A percentile compares a stretch with the other conserved stretches of the same genome.
phyloP scores from a whole-genome alignment of 1,140 invertebrate species.

The Trinorchestia longiramus region DNA sequence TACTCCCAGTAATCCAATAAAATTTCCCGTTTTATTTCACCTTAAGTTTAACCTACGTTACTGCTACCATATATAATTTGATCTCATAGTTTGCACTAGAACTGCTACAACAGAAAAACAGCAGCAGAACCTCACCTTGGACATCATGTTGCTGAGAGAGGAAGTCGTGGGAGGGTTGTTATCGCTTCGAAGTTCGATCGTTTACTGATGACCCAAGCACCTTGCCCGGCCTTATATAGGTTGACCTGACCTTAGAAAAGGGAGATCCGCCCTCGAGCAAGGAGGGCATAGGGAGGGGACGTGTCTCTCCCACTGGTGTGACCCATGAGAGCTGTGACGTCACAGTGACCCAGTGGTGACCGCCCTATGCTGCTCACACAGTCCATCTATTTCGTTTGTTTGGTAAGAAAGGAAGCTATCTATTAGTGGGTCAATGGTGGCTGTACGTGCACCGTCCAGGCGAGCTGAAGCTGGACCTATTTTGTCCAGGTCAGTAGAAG shows the following conservation, averaged over 20 bases:
- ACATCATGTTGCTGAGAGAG: neutral
- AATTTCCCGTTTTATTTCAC: too few species aligned
- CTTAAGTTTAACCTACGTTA: too few species aligned
- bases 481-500: neutral
- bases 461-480: neutral
- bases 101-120: too few species aligned
- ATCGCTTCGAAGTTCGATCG: neutral
- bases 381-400: neutral
- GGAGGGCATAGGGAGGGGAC: too few species aligned
- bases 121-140: neutral
- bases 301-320: neutral
- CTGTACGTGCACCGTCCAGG: neutral
- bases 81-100: too few species aligned
- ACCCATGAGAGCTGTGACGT: neutral
- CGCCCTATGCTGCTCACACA: neutral
- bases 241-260: neutral
- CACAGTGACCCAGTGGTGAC: neutral
- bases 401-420: neutral
- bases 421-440: neutral
- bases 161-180: neutral
- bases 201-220: neutral
- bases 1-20: too few species aligned
- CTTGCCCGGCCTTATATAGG: neutral
- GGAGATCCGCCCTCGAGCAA: neutral
- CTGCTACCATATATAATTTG: too few species aligned